Base-by-base conservation (phyloP, 1,140 invertebrate species). In the Scylla paramamosain region DNA sequence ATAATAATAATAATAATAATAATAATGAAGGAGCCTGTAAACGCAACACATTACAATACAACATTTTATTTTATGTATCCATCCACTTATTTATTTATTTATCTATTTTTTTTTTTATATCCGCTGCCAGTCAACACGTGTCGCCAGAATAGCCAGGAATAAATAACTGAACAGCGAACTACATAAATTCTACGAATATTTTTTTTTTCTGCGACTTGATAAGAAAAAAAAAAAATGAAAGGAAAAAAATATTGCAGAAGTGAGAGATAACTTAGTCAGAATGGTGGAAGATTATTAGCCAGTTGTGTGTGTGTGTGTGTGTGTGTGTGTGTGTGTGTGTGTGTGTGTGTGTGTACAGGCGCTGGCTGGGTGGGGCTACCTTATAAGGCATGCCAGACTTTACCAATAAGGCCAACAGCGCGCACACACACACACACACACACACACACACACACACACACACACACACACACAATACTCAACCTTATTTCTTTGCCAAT, bases 381-480 rank as follows among this genome's bases (percentile, higher is more conserved):
- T 77, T 77, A 77, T 77, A 77, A n/a, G 67, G 67, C 8, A 77
- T 0, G 10, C 67, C n/a, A 67, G 59, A 67, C 59, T 16, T 14
- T 8, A 67, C 59, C 59, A 67, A 25, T 20, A 67, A 14, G 10
- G 59, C 59, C 20, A 67, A 67, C 59, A 67, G 20, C 59, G 20
- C 59, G 20, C 59, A 67, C 59, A 67, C 59, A 67, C 59, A 67
- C 67, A 77, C 67, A 12, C 25, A 77, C 10, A 12, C 67, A 77
- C 67, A 77, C 67, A 77, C 67, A 77, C 67, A 77, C 67, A 77
- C 67, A 77, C 67, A 77, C 67, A 77, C 67, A 77, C 67, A 77
- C 67, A 77, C 67, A 77, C 67, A n/a, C 67, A 77, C 67, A n/a
- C 67, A 7, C 3, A 25, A 77, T 8, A n/a, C 67, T n/a, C 20